Conservation (phyloP, 1,140 invertebrate genomes). For the Lineus longissimus region DNA sequence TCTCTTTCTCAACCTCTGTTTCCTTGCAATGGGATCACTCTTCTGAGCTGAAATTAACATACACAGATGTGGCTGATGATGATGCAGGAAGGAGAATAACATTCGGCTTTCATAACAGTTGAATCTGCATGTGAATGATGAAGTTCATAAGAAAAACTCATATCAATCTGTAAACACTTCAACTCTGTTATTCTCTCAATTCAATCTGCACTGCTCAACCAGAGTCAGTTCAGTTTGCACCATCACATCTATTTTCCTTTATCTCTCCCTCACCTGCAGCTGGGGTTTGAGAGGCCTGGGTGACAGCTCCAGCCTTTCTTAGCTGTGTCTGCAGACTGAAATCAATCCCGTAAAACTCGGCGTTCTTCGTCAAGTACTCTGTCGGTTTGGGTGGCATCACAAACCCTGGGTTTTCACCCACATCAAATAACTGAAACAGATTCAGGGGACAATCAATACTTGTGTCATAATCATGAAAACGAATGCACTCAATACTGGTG, state of each 20-base stretch:
- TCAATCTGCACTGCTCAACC: no score
- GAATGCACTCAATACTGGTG: no score
- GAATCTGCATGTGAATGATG: no score
- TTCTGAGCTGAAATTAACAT: slow-evolving; percentile 46
- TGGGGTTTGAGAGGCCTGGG: slow-evolving; percentile 59
- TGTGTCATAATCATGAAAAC: no score
- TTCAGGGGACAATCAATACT: no score
- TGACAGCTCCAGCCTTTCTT: slow-evolving; percentile 81
- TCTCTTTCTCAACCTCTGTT: slow-evolving; percentile 72
- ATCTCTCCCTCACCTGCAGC: slow-evolving; percentile 30
- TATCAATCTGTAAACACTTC: no score
- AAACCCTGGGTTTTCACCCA: slow-evolving; percentile 90
- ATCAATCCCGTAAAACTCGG: slow-evolving; percentile 97
- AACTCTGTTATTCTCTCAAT: no score
- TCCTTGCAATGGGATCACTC: slow-evolving; percentile 89
- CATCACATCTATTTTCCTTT: neutral
- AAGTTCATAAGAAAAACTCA: no score
- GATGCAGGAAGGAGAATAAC: no score
- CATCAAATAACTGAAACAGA: slow-evolving; percentile 68
- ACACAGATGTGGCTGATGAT: neutral
- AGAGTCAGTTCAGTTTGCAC: no score
- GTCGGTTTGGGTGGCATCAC: slow-evolving; percentile 96
- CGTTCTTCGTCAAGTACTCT: slow-evolving; percentile 63
- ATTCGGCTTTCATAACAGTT: no score
- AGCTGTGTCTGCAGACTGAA: slow-evolving; percentile 94